Evolutionary conservation across 2,888 invertebrate genomes (phyloP).

Genomic region (Papilio elwesi): DNA sequence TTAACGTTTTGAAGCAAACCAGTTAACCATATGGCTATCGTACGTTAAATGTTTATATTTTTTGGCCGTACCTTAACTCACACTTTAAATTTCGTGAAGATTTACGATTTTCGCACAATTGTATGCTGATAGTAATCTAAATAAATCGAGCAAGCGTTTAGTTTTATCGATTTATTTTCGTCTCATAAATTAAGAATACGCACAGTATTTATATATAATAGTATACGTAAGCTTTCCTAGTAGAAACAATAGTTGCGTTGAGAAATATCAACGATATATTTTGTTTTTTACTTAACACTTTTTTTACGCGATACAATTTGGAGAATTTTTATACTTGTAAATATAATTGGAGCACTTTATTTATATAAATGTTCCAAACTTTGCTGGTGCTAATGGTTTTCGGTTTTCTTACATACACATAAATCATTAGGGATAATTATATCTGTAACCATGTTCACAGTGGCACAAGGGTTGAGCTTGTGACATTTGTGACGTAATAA

Average conservation of each 20-base stretch:
- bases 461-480: too few species aligned
- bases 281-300: too few species aligned
- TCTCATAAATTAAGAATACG: conserved; percentile 6
- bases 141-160: conserved; percentile 17
- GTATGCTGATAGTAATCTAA: conserved; percentile 16
- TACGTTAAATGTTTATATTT: conserved; percentile 16
- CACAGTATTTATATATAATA: conserved; percentile 5
- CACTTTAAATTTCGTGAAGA: conserved; percentile 17
- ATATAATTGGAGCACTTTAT: too few species aligned
- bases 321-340: too few species aligned
- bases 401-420: too few species aligned
- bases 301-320: too few species aligned
- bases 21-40: conserved; percentile 13
- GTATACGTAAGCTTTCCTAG: conserved; percentile 3
- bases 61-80: conserved; percentile 10
- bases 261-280: background rate
- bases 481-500: too few species aligned
- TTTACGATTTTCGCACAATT: conserved; percentile 20
- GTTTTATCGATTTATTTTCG: conserved; percentile 12
- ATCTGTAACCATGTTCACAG: too few species aligned
- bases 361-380: too few species aligned
- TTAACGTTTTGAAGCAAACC: conserved; percentile 12
- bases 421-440: too few species aligned
- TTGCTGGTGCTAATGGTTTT: too few species aligned
- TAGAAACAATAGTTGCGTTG: conserved; percentile 4